A percentile compares a stretch with the other conserved stretches of the same genome.
Conservation (phyloP, 2,888 invertebrate species). For the Fragum whitleyi region DNA sequence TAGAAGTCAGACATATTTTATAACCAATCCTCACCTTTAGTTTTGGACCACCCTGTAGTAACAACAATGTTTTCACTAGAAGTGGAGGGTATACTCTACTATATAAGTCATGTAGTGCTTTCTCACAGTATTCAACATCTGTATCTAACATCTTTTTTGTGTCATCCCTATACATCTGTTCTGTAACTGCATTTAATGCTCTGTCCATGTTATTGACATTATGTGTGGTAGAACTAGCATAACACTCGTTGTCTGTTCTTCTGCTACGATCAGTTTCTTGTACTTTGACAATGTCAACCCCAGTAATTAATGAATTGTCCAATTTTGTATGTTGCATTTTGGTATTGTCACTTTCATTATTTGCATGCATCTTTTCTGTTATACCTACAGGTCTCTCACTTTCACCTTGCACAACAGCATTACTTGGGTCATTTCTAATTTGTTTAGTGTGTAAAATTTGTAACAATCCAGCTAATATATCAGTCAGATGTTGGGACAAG, state of each 20-base stretch:
- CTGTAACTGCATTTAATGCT: not conserved
- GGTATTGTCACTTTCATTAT: not conserved
- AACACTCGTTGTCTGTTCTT: too few species aligned
- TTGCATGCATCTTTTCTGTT: not conserved
- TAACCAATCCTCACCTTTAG: too few species aligned
- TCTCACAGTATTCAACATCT: constrained; percentile 65
- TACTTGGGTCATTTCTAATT: not conserved
- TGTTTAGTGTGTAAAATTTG: not conserved
- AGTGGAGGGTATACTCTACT: constrained; percentile 88
- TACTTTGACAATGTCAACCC: too few species aligned
- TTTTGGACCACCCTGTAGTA: constrained; percentile 86
- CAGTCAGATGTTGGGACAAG: constrained; percentile 87
- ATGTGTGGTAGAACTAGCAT: too few species aligned
- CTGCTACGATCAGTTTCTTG: too few species aligned
- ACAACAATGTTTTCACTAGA: constrained; percentile 90
- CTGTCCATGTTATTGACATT: not conserved
- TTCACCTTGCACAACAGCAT: not conserved
- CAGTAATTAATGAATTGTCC: not conserved
- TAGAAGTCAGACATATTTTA: too few species aligned
- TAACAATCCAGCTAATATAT: constrained; percentile 89
- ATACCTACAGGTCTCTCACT: not conserved
- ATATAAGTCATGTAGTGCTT: constrained; percentile 86
- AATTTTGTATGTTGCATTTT: not conserved
- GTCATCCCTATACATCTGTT: too few species aligned
- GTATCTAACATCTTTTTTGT: not conserved